These are phyloP conservation scores for Rhynchonycteris naso DNA, from an alignment of 2,797 vertebrate genomes.

Conservation along the genomic window DNA sequence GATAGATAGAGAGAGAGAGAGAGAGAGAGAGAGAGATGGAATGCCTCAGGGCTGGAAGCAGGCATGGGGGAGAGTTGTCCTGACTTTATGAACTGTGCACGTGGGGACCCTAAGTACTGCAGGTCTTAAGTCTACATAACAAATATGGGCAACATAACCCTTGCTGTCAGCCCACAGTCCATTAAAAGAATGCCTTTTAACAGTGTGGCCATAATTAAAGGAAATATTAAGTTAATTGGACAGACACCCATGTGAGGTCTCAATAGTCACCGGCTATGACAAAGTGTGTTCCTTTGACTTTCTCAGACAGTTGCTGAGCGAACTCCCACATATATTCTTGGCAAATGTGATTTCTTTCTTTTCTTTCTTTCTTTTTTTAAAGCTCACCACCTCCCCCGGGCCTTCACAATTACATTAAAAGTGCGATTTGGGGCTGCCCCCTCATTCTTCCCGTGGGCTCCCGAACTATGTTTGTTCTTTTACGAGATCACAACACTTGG, in stretches of 20 bases:
- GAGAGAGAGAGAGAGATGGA: neutral
- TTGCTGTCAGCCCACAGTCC: constrained; percentile 19
- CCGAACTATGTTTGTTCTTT: neutral
- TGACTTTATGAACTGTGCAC: constrained; percentile 42
- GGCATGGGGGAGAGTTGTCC: neutral
- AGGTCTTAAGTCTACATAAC: neutral
- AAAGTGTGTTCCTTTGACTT: neutral
- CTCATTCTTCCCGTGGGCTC: neutral
- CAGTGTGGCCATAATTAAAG: constrained; percentile 22
- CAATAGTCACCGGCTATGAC: neutral
- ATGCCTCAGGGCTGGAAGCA: neutral
- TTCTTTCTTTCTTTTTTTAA: neutral
- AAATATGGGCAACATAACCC: constrained; percentile 31
- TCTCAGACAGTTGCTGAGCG: neutral
- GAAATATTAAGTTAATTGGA: constrained; percentile 54
- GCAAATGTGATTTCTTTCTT: neutral
- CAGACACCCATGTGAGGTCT: neutral
- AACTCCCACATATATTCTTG: neutral
- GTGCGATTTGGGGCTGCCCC: neutral
- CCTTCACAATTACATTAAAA: constrained; percentile 39
- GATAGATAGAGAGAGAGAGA: too few relatives aligned
- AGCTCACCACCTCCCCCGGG: constrained; percentile 11
- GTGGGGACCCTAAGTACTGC: neutral
- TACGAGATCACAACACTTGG: neutral
- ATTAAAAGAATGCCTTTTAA: constrained; percentile 41